Percentiles rank a stretch among this genome's conserved stretches.
phyloP scores from a whole-genome alignment of 1,140 invertebrate genomes.

The Pseudoatta argentina region DNA sequence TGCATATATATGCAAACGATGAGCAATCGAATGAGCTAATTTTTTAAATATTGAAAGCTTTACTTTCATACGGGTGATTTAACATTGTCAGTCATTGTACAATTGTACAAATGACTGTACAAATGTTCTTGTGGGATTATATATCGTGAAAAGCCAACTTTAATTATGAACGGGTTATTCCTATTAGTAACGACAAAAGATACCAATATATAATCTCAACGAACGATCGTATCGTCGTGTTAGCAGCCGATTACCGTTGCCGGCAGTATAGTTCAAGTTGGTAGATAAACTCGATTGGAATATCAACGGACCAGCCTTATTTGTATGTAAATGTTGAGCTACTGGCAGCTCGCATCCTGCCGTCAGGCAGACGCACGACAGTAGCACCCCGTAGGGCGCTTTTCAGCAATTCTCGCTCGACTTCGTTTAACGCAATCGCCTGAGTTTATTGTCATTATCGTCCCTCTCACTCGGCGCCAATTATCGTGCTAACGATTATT shows the following conservation, averaged over 20 bases:
- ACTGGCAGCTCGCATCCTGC: slow-evolving; percentile 59
- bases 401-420: slow-evolving; percentile 68
- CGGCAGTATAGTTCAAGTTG: slow-evolving; percentile 31
- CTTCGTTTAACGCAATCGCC: slow-evolving; percentile 76
- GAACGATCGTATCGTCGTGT: slow-evolving; percentile 44
- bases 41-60: too few species aligned
- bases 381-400: slow-evolving; percentile 55
- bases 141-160: slow-evolving; percentile 1
- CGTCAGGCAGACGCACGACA: slow-evolving; percentile 13
- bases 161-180: slow-evolving; percentile 52
- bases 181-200: slow-evolving; percentile 52
- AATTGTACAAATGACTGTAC: background rate
- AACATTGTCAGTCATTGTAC: slow-evolving; percentile 23
- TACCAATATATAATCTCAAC: slow-evolving; percentile 20
- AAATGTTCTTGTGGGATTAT: slow-evolving; percentile 5
- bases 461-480: slow-evolving; percentile 48
- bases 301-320: slow-evolving; percentile 78
- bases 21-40: too few species aligned
- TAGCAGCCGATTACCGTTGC: slow-evolving; percentile 58
- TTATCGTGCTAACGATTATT: slow-evolving; percentile 71
- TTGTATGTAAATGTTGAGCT: slow-evolving; percentile 82
- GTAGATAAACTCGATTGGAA: slow-evolving; percentile 77
- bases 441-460: slow-evolving; percentile 71
- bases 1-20: too few species aligned
- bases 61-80: background rate